Conservation (phyloP, 2,797 vertebrate species). For the Microctenopoma lineatum region DNA sequence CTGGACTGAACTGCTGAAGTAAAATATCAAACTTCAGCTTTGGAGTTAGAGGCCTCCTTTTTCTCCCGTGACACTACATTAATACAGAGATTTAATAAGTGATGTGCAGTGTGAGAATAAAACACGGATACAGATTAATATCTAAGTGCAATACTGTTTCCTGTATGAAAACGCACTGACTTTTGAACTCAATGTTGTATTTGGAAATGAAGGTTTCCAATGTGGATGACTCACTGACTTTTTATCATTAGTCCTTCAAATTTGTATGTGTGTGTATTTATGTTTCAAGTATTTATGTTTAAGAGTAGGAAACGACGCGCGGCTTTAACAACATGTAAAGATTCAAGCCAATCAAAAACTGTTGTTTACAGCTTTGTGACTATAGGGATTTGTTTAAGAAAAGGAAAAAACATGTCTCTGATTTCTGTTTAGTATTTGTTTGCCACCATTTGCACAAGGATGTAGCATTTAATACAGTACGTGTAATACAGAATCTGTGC, state of each 20-base stretch:
- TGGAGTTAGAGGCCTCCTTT: constrained; percentile 48
- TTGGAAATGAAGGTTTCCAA: constrained; percentile 84
- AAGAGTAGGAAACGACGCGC: constrained; percentile 74
- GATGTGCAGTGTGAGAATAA: constrained; percentile 73
- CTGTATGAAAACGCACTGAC: constrained; percentile 87
- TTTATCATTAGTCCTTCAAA: constrained; percentile 85
- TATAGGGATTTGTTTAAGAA: constrained; percentile 84
- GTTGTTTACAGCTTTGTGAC: constrained; percentile 91
- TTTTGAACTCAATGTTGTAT: constrained; percentile 87
- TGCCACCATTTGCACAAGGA: constrained; percentile 89
- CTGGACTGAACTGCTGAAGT: constrained; percentile 93
- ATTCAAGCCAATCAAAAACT: constrained; percentile 87
- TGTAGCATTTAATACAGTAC: constrained; percentile 87
- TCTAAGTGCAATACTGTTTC: constrained; percentile 91
- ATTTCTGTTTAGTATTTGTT: constrained; percentile 86
- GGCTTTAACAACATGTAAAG: constrained; percentile 89
- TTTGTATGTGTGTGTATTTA: constrained; percentile 88
- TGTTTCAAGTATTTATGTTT: constrained; percentile 96
- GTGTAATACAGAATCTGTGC: constrained; percentile 87
- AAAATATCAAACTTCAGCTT: constrained; percentile 54
- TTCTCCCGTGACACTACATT: constrained; percentile 79
- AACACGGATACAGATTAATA: constrained; percentile 73
- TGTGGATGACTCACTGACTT: constrained; percentile 82
- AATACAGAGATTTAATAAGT: constrained; percentile 66
- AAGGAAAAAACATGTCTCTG: constrained; percentile 28